Evolutionary conservation across 2,113 vertebrate genomes (phyloP).

Genomic region (Chionis minor): DNA sequence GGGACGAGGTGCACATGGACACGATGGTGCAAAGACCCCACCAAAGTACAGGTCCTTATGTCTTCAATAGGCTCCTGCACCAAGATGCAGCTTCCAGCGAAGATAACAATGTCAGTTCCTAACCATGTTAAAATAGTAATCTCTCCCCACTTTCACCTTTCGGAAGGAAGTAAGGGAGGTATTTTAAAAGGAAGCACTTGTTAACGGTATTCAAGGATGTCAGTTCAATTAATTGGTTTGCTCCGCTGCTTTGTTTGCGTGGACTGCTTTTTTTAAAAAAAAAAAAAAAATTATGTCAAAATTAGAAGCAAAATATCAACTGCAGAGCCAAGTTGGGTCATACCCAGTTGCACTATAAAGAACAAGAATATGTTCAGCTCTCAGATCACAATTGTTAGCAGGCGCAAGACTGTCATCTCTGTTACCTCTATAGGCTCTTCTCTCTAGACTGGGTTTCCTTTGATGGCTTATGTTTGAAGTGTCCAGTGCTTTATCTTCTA

Average conservation of each 20-base stretch:
- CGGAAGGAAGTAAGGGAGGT: background rate
- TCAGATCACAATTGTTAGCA: background rate
- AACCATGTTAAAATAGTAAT: background rate
- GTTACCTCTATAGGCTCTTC: background rate
- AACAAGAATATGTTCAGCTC: background rate
- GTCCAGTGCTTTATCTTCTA: slow-evolving; percentile 23
- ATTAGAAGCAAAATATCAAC: slow-evolving; percentile 15
- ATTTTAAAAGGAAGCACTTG: background rate
- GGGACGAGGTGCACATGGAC: rapidly evolving
- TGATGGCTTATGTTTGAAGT: slow-evolving; percentile 50
- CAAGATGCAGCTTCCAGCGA: background rate
- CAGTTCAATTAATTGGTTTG: background rate
- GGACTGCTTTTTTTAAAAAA: background rate
- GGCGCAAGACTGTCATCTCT: background rate
- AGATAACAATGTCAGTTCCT: background rate
- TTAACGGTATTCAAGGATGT: background rate
- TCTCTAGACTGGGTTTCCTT: slow-evolving; percentile 10
- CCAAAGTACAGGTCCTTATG: background rate
- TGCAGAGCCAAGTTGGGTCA: slow-evolving; percentile 30
- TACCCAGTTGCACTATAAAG: slow-evolving; percentile 10
- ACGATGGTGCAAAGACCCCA: background rate
- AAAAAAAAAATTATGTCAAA: slow-evolving; percentile 1
- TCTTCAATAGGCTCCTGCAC: background rate
- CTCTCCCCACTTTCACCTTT: background rate
- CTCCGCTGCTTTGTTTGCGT: background rate